Conservation (phyloP, 2,797 vertebrate species). For the Cryptoprocta ferox region DNA sequence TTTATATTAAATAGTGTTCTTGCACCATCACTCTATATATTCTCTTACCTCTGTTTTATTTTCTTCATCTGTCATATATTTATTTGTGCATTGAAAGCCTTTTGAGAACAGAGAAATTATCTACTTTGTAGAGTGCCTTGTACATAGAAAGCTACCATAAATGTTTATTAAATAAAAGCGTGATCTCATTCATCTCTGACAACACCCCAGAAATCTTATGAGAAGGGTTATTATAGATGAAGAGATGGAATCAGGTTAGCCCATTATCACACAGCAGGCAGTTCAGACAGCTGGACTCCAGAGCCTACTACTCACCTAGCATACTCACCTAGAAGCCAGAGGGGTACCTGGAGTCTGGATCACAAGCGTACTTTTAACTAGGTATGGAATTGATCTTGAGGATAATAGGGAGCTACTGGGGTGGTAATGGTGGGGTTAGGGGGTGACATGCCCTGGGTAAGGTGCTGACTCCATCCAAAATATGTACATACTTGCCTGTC, state of each 20-base stretch:
- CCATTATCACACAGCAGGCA: not conserved
- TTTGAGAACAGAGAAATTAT: not conserved
- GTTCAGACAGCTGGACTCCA: not conserved
- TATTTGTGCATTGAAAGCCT: not conserved
- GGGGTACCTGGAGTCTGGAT: too few relatives aligned
- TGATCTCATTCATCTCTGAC: not conserved
- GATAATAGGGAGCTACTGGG: not conserved
- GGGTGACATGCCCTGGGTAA: not conserved
- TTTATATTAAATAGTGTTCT: not conserved
- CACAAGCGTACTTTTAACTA: not conserved
- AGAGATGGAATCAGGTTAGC: not conserved
- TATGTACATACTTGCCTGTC: not conserved
- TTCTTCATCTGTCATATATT: not conserved
- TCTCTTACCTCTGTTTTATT: not conserved
- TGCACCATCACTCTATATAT: not conserved
- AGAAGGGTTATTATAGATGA: conserved; percentile 31
- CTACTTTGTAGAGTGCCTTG: not conserved
- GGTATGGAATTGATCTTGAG: not conserved
- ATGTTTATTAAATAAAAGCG: conserved; percentile 5
- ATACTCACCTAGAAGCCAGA: not conserved
- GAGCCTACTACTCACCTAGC: not conserved
- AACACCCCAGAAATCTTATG: not conserved
- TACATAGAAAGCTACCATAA: not conserved
- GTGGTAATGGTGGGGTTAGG: not conserved
- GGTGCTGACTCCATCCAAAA: not conserved